phyloP scores from a whole-genome alignment of 2,797 vertebrate species.

The Rhynchotus rufescens region DNA sequence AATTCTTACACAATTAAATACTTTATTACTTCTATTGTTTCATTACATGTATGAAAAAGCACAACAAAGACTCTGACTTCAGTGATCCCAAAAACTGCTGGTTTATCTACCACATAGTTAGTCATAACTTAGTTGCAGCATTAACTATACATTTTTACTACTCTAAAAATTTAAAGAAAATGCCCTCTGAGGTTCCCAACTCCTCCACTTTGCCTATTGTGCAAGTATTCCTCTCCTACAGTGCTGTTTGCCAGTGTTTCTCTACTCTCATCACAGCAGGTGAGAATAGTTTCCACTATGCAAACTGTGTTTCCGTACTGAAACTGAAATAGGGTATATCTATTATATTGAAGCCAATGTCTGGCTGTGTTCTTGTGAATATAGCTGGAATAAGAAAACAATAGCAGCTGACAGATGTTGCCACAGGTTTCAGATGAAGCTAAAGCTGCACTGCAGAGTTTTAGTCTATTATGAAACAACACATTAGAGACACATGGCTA shows the following conservation, averaged over 20 bases:
- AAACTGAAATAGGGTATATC: slow-evolving; percentile 27
- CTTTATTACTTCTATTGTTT: neutral
- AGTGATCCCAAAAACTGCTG: neutral
- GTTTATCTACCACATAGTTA: neutral
- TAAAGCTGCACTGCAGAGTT: slow-evolving; percentile 1
- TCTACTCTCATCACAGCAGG: slow-evolving; percentile 33
- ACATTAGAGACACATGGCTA: neutral
- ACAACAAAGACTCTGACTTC: neutral
- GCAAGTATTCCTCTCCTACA: slow-evolving; percentile 3
- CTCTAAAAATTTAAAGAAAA: neutral
- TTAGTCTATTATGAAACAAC: neutral
- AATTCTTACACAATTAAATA: neutral
- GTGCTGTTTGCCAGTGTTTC: neutral
- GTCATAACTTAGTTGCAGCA: neutral
- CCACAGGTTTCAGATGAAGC: neutral
- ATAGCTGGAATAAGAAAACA: slow-evolving; percentile 23
- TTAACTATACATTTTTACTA: neutral
- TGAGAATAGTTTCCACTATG: slow-evolving; percentile 37
- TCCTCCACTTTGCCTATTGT: neutral
- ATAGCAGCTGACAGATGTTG: neutral
- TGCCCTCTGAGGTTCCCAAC: neutral
- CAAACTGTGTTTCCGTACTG: slow-evolving; percentile 25
- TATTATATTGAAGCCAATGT: slow-evolving; percentile 2
- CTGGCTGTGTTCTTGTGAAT: slow-evolving; percentile 27
- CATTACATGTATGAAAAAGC: neutral